These are phyloP conservation scores for Campodea augens DNA, from an alignment of 1,140 invertebrate species.

Conservation along the genomic window DNA sequence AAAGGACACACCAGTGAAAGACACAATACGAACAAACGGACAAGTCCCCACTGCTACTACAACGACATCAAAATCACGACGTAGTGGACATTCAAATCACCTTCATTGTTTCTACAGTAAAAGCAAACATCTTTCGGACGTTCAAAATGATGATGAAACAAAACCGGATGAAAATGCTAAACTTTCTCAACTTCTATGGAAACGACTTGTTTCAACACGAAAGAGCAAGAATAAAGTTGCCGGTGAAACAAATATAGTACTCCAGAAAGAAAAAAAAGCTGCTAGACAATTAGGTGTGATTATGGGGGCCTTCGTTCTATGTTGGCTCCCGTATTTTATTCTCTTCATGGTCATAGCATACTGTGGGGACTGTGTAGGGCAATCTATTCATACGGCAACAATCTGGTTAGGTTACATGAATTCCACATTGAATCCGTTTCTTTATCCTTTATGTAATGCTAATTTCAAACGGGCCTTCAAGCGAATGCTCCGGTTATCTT, in stretches of 20 bases:
- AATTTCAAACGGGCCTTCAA: slow-evolving; percentile 33
- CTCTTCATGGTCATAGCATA: slow-evolving; percentile 40
- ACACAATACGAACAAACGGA: not conserved
- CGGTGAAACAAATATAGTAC: slow-evolving; percentile 13
- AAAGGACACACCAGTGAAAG: slow-evolving; percentile 4
- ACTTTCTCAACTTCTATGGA: too few species aligned
- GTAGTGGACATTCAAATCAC: slow-evolving; percentile 5
- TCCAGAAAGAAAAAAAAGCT: slow-evolving; percentile 39
- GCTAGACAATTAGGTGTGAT: slow-evolving; percentile 42
- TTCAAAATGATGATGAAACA: too few species aligned
- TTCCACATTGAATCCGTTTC: slow-evolving; percentile 33
- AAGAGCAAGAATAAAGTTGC: not conserved
- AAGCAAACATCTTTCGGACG: too few species aligned
- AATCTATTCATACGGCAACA: slow-evolving; percentile 24
- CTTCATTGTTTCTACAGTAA: not conserved
- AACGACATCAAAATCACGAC: too few species aligned
- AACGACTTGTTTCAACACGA: too few species aligned
- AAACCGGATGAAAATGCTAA: too few species aligned
- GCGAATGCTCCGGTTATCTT: slow-evolving; percentile 24
- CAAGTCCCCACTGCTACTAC: too few species aligned
- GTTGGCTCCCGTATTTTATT: slow-evolving; percentile 43
- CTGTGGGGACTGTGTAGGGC: slow-evolving; percentile 29
- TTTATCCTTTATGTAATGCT: slow-evolving; percentile 35
- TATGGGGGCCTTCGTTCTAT: slow-evolving; percentile 40
- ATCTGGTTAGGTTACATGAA: slow-evolving; percentile 38